A percentile compares a stretch with the other conserved stretches of the same genome.
Evolutionary conservation across 2,113 vertebrate genomes (phyloP).

Genomic region (Rhagologus leucostigma): DNA sequence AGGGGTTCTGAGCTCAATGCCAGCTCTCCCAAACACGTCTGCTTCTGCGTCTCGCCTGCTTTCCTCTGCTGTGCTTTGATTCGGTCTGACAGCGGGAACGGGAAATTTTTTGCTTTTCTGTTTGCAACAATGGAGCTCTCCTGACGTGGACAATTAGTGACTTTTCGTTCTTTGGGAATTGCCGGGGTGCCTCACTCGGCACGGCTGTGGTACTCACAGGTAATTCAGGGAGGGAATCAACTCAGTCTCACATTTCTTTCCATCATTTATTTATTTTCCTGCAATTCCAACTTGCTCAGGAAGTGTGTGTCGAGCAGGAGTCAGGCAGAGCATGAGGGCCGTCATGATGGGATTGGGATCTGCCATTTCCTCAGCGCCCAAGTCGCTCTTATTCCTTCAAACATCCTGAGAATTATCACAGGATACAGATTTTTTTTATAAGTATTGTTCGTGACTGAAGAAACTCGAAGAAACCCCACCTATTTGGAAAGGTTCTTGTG

Average conservation of each 20-base stretch:
- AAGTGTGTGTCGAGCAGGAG: not conserved
- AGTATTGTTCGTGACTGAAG: not conserved
- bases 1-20: not conserved
- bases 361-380: not conserved
- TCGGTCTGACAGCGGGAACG: not conserved
- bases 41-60: not conserved
- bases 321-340: not conserved
- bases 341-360: not conserved
- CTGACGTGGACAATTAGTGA: not conserved
- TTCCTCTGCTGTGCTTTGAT: not conserved
- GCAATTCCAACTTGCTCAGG: not conserved
- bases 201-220: not conserved
- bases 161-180: not conserved
- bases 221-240: not conserved
- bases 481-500: not conserved
- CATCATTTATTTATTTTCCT: fast-evolving
- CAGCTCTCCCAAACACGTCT: not conserved
- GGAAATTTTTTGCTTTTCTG: not conserved
- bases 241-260: not conserved
- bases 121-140: not conserved
- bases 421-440: not conserved
- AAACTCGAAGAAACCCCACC: not conserved
- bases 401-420: not conserved
- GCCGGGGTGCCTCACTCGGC: not conserved
- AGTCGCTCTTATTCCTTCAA: not conserved